Evolutionary conservation across 2,797 vertebrate species (phyloP).

Genomic region (Paedocypris micromegethes): DNA sequence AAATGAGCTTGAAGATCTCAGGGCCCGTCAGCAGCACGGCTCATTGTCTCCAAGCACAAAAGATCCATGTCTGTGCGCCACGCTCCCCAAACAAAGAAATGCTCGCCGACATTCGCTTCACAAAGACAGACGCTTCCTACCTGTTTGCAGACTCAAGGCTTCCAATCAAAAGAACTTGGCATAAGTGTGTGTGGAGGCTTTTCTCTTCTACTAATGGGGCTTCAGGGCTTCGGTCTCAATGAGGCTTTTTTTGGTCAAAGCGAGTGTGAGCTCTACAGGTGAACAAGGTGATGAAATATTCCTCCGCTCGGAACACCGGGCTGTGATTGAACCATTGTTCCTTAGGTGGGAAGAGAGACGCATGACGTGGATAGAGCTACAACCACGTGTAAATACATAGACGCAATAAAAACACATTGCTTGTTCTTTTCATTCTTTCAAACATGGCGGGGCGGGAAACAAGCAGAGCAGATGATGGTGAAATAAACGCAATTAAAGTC

Average conservation of each 20-base stretch:
- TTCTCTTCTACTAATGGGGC: conserved; percentile 25
- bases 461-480: too few species aligned
- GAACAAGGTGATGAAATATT: conserved; percentile 29
- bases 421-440: too few species aligned
- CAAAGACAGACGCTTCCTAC: conserved; percentile 24
- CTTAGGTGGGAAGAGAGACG: conserved; percentile 47
- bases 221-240: conserved; percentile 21
- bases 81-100: conserved; percentile 22
- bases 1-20: not conserved
- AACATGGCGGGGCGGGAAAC: too few species aligned
- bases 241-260: conserved; percentile 8
- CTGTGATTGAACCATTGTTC: conserved; percentile 52
- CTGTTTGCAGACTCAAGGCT: conserved; percentile 21
- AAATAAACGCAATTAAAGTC: too few species aligned
- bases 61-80: conserved; percentile 26
- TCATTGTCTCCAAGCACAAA: conserved; percentile 13
- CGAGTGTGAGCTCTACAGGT: conserved; percentile 17
- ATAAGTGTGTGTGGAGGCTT: conserved; percentile 8
- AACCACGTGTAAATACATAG: too few species aligned
- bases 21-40: conserved; percentile 6
- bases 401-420: too few species aligned
- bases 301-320: conserved; percentile 9
- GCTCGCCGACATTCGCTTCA: conserved; percentile 25
- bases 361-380: conserved; percentile 3
- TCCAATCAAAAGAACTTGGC: conserved; percentile 37